Evolutionary conservation across 1,140 invertebrate genomes (phyloP).

Genomic region (Caenorhabditis briggsae): DNA sequence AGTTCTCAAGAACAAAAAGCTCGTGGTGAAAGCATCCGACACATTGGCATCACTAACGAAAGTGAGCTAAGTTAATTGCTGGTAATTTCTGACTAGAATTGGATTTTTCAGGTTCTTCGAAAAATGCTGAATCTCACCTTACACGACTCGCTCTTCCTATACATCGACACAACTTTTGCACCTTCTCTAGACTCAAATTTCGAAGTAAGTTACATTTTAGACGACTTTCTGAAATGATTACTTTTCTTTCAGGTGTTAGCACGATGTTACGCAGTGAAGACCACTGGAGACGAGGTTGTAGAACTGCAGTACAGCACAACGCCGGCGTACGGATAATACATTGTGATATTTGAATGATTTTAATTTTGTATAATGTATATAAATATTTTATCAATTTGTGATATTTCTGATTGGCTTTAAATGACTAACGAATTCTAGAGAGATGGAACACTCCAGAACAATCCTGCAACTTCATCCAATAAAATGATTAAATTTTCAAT

Average conservation of each 20-base stretch:
- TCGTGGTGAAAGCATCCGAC: neutral
- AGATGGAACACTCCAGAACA: too few relatives aligned
- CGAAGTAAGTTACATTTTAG: neutral
- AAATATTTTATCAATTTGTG: neutral
- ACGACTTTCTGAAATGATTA: neutral
- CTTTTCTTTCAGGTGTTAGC: neutral
- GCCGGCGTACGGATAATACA: conserved; percentile 17
- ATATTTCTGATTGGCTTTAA: neutral
- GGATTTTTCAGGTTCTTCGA: neutral
- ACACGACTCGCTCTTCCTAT: neutral
- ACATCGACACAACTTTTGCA: neutral
- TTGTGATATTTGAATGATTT: neutral
- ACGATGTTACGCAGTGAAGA: conserved; percentile 9
- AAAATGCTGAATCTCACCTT: neutral
- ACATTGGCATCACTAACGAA: neutral
- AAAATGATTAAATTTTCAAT: neutral
- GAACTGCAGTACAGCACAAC: conserved; percentile 42
- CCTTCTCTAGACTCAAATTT: conserved; percentile 8
- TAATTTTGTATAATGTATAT: neutral
- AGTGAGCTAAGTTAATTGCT: neutral
- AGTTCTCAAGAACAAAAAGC: conserved; percentile 18
- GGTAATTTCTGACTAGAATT: too few relatives aligned
- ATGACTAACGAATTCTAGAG: neutral
- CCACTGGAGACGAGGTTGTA: neutral
- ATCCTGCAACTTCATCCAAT: too few relatives aligned